phyloP scores from a whole-genome alignment of 2,888 invertebrate genomes.

The Sabatieria punctata region DNA sequence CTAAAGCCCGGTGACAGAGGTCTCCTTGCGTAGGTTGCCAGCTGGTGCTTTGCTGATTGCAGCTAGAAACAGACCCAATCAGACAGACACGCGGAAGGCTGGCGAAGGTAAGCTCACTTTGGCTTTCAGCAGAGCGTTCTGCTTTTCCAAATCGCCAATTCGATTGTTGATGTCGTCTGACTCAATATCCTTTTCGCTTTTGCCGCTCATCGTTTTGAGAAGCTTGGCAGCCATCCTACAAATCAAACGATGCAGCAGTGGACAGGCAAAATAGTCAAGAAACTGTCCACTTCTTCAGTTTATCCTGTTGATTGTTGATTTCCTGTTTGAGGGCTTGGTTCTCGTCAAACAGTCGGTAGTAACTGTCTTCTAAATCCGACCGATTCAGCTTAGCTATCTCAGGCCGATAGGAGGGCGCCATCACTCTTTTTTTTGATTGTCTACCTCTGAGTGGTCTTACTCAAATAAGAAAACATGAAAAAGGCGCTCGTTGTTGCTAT shows the following conservation, averaged over 20 bases:
- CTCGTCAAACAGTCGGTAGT: background rate
- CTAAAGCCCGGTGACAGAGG: constrained; percentile 1
- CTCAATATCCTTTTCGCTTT: background rate
- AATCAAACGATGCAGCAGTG: too few relatives aligned
- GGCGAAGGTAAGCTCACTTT: background rate
- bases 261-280: too few relatives aligned
- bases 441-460: too few relatives aligned
- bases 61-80: background rate
- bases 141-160: constrained; percentile 2
- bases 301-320: background rate
- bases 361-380: constrained; percentile 1
- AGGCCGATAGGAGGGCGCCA: background rate
- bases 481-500: too few relatives aligned
- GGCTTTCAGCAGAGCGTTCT: constrained; percentile 1
- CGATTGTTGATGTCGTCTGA: background rate
- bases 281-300: constrained; percentile 6
- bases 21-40: constrained; percentile 3
- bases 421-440: too few relatives aligned
- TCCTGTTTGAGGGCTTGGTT: constrained; percentile 1
- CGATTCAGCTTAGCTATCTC: constrained; percentile 1
- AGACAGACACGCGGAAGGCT: background rate
- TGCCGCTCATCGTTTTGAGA: too few relatives aligned
- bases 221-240: too few relatives aligned
- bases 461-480: too few relatives aligned
- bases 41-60: constrained; percentile 1